phyloP scores from a whole-genome alignment of 2,888 invertebrate genomes.

The Diadromus collaris region DNA sequence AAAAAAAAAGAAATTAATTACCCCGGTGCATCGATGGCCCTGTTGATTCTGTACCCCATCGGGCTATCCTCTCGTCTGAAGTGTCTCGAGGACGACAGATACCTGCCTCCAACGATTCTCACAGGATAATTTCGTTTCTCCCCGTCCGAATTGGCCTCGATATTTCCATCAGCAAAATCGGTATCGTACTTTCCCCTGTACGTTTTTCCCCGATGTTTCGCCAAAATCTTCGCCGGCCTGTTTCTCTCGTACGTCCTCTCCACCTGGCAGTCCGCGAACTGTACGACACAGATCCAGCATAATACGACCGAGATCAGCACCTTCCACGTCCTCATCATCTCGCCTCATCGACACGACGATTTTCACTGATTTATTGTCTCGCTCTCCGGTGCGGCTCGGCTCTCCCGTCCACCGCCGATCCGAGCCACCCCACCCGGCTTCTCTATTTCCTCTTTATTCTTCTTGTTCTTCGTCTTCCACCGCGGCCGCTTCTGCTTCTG shows the following conservation, averaged over 20 bases:
- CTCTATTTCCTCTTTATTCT: slow-evolving; percentile 37
- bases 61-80: neutral
- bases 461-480: slow-evolving; percentile 19
- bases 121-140: neutral
- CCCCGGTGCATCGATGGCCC: slow-evolving; percentile 68
- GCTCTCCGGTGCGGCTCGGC: slow-evolving; percentile 14
- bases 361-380: slow-evolving; percentile 64
- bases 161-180: slow-evolving; percentile 26
- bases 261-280: slow-evolving; percentile 61
- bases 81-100: slow-evolving; percentile 2
- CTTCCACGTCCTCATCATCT: slow-evolving; percentile 73
- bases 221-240: slow-evolving; percentile 48
- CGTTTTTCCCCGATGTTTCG: slow-evolving; percentile 62
- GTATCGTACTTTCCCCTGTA: slow-evolving; percentile 61
- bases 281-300: slow-evolving; percentile 56
- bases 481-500: slow-evolving; percentile 11
- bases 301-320: slow-evolving; percentile 65
- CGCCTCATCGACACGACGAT: slow-evolving; percentile 71
- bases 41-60: slow-evolving; percentile 62
- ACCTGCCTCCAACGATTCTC: neutral
- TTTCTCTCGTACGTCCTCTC: slow-evolving; percentile 24
- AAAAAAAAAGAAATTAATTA: slow-evolving; percentile 51
- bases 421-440: slow-evolving; percentile 23
- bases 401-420: slow-evolving; percentile 23
- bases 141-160: slow-evolving; percentile 9